phyloP scores from a whole-genome alignment of 2,888 invertebrate species.

The Campoletis raptor region DNA sequence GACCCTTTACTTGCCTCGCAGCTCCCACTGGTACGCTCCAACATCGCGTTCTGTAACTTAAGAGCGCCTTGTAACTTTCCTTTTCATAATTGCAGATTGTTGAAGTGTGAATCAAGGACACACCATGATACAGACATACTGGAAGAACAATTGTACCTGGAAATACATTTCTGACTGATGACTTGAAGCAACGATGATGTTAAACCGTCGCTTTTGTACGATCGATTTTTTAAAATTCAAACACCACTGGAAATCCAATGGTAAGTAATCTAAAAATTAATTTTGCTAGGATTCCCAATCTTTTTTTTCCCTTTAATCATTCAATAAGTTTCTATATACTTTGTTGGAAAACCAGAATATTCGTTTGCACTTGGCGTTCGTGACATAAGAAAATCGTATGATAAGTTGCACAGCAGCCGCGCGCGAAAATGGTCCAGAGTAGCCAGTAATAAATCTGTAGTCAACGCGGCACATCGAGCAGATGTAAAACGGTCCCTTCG shows the following conservation, averaged over 20 bases:
- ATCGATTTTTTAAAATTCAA: background rate
- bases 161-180: background rate
- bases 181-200: background rate
- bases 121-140: constrained; percentile 22
- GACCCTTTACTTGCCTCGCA: constrained; percentile 52
- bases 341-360: background rate
- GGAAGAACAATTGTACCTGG: background rate
- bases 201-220: background rate
- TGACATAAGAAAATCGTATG: background rate
- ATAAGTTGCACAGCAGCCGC: constrained; percentile 49
- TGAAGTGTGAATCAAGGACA: constrained; percentile 62
- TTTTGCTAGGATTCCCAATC: background rate
- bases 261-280: background rate
- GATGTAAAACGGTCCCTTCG: constrained; percentile 63
- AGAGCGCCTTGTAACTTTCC: constrained; percentile 72
- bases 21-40: constrained; percentile 46
- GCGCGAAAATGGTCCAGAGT: constrained; percentile 61
- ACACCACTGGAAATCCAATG: no score
- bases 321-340: background rate
- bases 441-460: constrained; percentile 70
- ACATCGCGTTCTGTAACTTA: constrained; percentile 66
- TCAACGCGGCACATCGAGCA: constrained; percentile 60
- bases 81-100: constrained; percentile 74
- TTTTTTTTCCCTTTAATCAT: background rate
- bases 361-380: background rate